Percentiles rank a stretch among this genome's conserved stretches.
Evolutionary conservation across 2,113 vertebrate species (phyloP).

Genomic region (Cnemophilus loriae): DNA sequence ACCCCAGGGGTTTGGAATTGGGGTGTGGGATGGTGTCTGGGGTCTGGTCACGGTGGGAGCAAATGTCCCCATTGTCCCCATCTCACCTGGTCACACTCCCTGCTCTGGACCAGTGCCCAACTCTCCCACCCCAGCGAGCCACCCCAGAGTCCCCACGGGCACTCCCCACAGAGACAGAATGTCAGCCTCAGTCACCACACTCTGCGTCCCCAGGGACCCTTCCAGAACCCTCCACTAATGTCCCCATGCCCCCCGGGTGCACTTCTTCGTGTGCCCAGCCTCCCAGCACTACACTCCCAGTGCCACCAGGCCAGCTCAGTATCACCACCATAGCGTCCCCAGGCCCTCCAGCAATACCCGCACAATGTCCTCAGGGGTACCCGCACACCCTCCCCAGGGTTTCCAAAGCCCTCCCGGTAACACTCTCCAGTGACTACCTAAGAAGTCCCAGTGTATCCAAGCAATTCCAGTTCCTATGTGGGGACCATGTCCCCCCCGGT

Average conservation of each 20-base stretch:
- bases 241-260: rapidly evolving
- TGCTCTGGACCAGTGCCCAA: neutral
- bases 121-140: neutral
- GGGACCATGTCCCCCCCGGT: rapidly evolving
- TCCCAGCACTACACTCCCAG: neutral
- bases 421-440: neutral
- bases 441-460: neutral
- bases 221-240: neutral
- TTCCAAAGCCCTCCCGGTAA: neutral
- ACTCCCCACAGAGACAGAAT: rapidly evolving
- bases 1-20: rapidly evolving
- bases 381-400: rapidly evolving
- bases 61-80: neutral
- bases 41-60: too few species aligned
- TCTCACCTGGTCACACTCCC: neutral
- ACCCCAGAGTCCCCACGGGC: too few species aligned
- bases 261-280: neutral
- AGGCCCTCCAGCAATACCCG: neutral
- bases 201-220: too few species aligned
- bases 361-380: neutral
- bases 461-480: neutral
- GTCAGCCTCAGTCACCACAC: neutral
- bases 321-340: rapidly evolving
- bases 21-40: neutral
- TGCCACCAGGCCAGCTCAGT: neutral